phyloP scores from a whole-genome alignment of 2,797 vertebrate species.

The Cygnus olor region DNA sequence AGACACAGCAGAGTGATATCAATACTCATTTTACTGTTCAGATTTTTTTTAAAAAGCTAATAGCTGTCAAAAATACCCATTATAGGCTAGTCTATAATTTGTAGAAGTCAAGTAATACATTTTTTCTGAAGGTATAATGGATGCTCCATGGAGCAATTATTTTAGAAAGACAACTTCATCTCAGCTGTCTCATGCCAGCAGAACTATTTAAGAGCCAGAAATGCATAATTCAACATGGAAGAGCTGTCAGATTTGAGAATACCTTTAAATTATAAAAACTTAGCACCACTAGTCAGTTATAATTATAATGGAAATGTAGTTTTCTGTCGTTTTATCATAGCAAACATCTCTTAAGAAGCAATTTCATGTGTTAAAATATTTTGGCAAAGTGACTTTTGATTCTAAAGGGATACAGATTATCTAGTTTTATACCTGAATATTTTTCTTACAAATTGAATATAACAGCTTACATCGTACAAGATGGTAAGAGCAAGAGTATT shows the following conservation, averaged over 20 bases:
- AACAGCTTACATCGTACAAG: slow-evolving; percentile 59
- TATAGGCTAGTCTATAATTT: slow-evolving; percentile 88
- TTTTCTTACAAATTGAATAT: slow-evolving; percentile 76
- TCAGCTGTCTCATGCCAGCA: slow-evolving; percentile 84
- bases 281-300: slow-evolving; percentile 82
- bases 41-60: slow-evolving; percentile 82
- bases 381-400: slow-evolving; percentile 85
- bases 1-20: slow-evolving; percentile 79
- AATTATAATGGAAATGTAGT: slow-evolving; percentile 85
- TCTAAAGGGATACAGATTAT: slow-evolving; percentile 81
- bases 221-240: slow-evolving; percentile 86
- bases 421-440: slow-evolving; percentile 82
- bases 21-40: slow-evolving; percentile 84
- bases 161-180: slow-evolving; percentile 89
- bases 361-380: slow-evolving; percentile 85
- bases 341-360: slow-evolving; percentile 83
- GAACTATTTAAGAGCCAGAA: slow-evolving; percentile 86
- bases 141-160: slow-evolving; percentile 88
- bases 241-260: slow-evolving; percentile 84
- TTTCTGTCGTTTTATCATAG: slow-evolving; percentile 84
- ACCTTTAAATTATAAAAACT: slow-evolving; percentile 88
- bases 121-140: slow-evolving; percentile 88
- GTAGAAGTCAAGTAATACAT: slow-evolving; percentile 87
- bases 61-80: slow-evolving; percentile 88
- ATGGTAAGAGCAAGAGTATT: slow-evolving; percentile 64